phyloP scores from a whole-genome alignment of 2,888 invertebrate genomes.

The Drosophila parthenogenetica region DNA sequence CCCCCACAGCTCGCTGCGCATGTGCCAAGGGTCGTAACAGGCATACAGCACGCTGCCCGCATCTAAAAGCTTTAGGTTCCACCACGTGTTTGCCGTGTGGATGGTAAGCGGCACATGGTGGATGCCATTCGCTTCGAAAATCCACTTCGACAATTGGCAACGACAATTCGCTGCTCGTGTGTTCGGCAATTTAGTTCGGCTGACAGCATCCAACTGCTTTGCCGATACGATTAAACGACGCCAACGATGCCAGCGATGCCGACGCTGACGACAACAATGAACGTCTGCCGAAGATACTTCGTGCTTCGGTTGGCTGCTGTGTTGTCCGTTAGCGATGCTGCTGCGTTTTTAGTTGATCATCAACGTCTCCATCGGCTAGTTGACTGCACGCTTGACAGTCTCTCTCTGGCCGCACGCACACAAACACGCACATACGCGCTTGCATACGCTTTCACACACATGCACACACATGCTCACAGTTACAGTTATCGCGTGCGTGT shows the following conservation, averaged over 20 bases:
- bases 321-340: not conserved
- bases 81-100: slow-evolving; percentile 76
- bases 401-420: slow-evolving; percentile 6
- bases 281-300: slow-evolving; percentile 14
- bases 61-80: slow-evolving; percentile 57
- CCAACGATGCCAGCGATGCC: not conserved
- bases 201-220: slow-evolving; percentile 60
- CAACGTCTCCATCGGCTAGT: slow-evolving; percentile 70
- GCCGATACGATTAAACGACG: slow-evolving; percentile 23
- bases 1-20: slow-evolving; percentile 79
- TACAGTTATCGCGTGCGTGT: slow-evolving; percentile 32
- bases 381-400: slow-evolving; percentile 38
- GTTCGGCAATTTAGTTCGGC: slow-evolving; percentile 46
- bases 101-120: slow-evolving; percentile 78
- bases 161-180: slow-evolving; percentile 55
- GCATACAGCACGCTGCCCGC: slow-evolving; percentile 29
- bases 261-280: not conserved
- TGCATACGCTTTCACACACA: slow-evolving; percentile 9
- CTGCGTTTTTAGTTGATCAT: slow-evolving; percentile 73
- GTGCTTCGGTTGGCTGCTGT: slow-evolving; percentile 3
- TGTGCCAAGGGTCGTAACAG: slow-evolving; percentile 59
- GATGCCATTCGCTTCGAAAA: slow-evolving; percentile 73
- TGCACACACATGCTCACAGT: not conserved
- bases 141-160: slow-evolving; percentile 82
- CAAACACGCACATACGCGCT: slow-evolving; percentile 3